phyloP scores from a whole-genome alignment of 2,113 vertebrate genomes.

The Microcebus griseorufus region DNA sequence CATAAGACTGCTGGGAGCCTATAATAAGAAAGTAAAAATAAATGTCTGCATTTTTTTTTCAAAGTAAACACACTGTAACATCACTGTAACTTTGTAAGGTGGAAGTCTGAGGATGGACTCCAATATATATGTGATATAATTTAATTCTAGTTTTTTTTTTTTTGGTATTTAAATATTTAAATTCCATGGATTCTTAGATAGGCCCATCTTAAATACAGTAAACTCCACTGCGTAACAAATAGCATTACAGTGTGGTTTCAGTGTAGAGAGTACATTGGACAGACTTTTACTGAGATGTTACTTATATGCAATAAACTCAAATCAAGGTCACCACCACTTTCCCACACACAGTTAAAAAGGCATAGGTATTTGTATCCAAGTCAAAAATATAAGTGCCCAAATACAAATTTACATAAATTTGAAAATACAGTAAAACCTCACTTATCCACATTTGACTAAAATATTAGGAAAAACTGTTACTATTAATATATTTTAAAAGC shows the following conservation, averaged over 20 bases:
- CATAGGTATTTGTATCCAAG: conserved; percentile 26
- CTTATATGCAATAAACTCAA: conserved; percentile 9
- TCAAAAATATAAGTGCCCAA: conserved; percentile 35
- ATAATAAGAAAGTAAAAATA: conserved; percentile 78
- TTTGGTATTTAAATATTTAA: conserved; percentile 35
- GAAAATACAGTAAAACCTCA: conserved; percentile 65
- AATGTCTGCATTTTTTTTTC: conserved; percentile 46
- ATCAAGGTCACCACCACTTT: neutral
- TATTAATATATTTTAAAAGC: neutral
- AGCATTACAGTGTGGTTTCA: conserved; percentile 28
- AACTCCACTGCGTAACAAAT: neutral
- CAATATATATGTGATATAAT: neutral
- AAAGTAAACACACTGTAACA: conserved; percentile 60
- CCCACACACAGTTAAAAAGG: neutral
- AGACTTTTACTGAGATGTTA: conserved; percentile 3
- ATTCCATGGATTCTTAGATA: neutral
- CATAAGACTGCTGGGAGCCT: conserved; percentile 99
- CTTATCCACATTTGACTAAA: neutral
- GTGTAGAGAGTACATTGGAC: neutral
- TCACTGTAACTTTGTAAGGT: conserved; percentile 2
- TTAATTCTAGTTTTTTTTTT: neutral
- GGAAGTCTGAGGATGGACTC: neutral
- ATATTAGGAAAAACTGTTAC: neutral
- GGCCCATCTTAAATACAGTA: neutral
- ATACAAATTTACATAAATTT: conserved; percentile 36